A percentile compares a stretch with the other conserved stretches of the same genome.
phyloP scores from a whole-genome alignment of 1,140 invertebrate genomes.

The Drosophila navojoa region DNA sequence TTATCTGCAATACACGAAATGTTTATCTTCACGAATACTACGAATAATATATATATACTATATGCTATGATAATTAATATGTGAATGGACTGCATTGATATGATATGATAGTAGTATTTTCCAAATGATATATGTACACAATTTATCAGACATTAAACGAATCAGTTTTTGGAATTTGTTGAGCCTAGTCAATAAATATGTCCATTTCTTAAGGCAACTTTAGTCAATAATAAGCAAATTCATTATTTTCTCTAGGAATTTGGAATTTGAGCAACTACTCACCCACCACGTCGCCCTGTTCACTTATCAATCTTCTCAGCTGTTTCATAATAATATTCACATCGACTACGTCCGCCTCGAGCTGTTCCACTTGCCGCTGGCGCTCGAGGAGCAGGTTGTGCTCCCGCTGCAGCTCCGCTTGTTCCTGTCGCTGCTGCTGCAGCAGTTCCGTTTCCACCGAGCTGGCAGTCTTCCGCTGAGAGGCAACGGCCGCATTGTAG shows the following conservation, averaged over 20 bases:
- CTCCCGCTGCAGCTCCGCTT: conserved; percentile 89
- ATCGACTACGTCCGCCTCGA: conserved; percentile 94
- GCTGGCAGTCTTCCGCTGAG: conserved; percentile 81
- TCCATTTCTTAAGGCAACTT: too few relatives aligned
- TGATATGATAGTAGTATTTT: too few relatives aligned
- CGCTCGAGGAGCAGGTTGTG: conserved; percentile 91
- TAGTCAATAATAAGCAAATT: too few relatives aligned
- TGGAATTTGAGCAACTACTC: conserved; percentile 72
- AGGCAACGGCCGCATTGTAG: conserved; percentile 85
- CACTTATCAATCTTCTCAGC: conserved; percentile 91
- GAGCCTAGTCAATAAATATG: too few relatives aligned
- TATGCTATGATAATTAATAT: background rate
- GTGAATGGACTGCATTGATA: background rate
- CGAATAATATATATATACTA: too few relatives aligned
- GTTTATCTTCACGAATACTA: background rate
- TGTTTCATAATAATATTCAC: conserved; percentile 96
- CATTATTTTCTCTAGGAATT: background rate
- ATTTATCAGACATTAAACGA: too few relatives aligned
- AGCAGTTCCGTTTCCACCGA: conserved; percentile 84
- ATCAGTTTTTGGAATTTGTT: too few relatives aligned
- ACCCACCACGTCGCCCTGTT: conserved; percentile 94
- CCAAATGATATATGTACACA: too few relatives aligned
- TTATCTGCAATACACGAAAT: conserved; percentile 87
- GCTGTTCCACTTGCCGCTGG: conserved; percentile 89
- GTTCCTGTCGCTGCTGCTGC: conserved; percentile 85